A percentile compares a stretch with the other conserved stretches of the same genome.
These are phyloP conservation scores for Syrmaticus mikado DNA, from an alignment of 2,113 vertebrate genomes.

Conservation along the genomic window DNA sequence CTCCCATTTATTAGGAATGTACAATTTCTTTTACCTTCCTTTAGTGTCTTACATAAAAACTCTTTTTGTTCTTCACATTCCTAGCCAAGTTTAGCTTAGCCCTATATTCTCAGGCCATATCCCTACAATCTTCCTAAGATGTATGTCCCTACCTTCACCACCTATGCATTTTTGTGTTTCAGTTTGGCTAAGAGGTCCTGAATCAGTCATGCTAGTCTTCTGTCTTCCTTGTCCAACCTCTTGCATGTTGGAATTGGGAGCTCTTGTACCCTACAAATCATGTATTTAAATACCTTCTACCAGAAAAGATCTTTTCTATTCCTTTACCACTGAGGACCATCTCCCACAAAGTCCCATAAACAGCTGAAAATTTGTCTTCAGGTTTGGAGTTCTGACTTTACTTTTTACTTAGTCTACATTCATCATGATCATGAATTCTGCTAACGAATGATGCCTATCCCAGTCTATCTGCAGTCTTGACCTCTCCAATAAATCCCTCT, in stretches of 20 bases:
- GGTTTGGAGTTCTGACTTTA: background rate
- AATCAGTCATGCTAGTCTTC: background rate
- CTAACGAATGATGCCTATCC: background rate
- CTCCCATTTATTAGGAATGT: background rate
- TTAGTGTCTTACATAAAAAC: background rate
- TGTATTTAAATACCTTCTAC: background rate
- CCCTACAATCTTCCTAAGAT: background rate
- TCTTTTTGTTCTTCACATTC: background rate
- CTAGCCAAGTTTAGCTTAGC: background rate
- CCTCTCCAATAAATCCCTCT: background rate
- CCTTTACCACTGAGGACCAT: background rate
- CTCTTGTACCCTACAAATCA: background rate
- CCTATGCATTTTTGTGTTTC: background rate
- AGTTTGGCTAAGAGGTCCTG: background rate
- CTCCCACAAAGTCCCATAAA: background rate
- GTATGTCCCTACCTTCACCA: background rate
- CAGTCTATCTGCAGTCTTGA: background rate
- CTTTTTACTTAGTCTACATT: background rate
- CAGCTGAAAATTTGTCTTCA: background rate
- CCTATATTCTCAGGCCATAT: background rate
- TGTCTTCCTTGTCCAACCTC: background rate
- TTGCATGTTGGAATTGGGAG: background rate
- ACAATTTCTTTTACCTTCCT: background rate
- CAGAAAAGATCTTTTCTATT: background rate
- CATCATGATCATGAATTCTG: background rate